Evolutionary conservation across 1,140 invertebrate species (phyloP), one percentile per base, ranked within the genome.

Genomic region (Meloidogyne hapla): DNA sequence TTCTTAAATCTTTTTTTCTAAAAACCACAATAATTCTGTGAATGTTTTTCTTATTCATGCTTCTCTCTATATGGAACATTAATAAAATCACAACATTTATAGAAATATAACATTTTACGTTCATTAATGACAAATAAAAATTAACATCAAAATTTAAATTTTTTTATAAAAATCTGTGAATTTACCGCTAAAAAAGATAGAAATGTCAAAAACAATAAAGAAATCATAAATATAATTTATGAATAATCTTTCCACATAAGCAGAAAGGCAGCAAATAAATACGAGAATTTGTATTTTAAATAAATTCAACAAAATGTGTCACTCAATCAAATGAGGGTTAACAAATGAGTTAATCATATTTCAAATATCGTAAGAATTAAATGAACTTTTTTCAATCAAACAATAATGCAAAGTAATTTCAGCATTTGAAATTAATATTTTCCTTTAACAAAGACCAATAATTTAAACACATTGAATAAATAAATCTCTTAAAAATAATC

Each of bases 121-220:
- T 56, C 6, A 56, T 56, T 56, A 56, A 48, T 56, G 48, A 56
- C 48, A 56, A 56, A 56, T n/a, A 56, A 56, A n/a, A 56, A 56
- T 33, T 33, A n/a, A n/a, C n/a, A 48, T 18, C 13, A 5, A 48
- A 2, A 5, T 18, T 18, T 56, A n/a, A 56, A 56, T 56, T 56
- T 21, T n/a, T 2, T n/a, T n/a, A n/a, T n/a, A 56, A n/a, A 8
- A n/a, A 42, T 42, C 13, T 15, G n/a, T n/a, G 48, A 56, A 56
- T 56, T 56, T 56, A 56, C 48, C n/a, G 15, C n/a, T 6, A n/a
- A 56, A 8, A n/a, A 56, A 56, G n/a, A 56, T 56, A n/a, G 4
- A 21, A 56, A 56, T 56, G 48, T 56, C 48, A n/a, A n/a, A n/a
- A 45, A 45, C 13, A 15, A 15, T 15, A 15, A 45, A 45, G 8